Conservation (phyloP, 1,140 invertebrate species). For the Megalonaias nervosa region DNA sequence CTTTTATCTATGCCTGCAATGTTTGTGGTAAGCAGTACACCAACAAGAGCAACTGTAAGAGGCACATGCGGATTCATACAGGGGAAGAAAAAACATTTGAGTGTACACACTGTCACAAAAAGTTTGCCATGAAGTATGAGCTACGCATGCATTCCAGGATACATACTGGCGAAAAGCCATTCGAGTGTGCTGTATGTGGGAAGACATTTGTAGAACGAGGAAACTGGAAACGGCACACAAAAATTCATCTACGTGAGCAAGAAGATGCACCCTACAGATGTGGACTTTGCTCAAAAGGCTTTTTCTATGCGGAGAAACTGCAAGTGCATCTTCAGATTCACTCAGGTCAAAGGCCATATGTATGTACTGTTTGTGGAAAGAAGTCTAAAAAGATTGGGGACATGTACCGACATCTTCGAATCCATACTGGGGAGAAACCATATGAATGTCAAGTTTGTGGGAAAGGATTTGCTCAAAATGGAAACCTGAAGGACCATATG, state of each 20-base stretch:
- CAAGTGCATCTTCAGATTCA: conserved; percentile 43
- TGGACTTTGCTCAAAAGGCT: conserved; percentile 32
- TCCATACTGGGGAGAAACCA: conserved; percentile 52
- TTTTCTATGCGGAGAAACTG: conserved; percentile 61
- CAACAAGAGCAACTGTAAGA: conserved; percentile 32
- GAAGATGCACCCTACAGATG: conserved; percentile 31
- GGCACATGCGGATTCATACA: conserved; percentile 33
- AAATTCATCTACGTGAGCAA: conserved; percentile 29
- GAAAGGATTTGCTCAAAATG: conserved; percentile 49
- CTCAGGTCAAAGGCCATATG: conserved; percentile 30
- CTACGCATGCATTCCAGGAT: conserved; percentile 42
- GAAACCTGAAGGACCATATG: conserved; percentile 38
- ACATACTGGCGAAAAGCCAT: conserved; percentile 89
- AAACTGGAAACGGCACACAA: conserved; percentile 41
- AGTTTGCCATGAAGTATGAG: conserved; percentile 34
- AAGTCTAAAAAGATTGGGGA: conserved; percentile 36
- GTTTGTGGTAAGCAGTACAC: conserved; percentile 40
- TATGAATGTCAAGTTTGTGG: conserved; percentile 58
- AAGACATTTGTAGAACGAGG: conserved; percentile 79
- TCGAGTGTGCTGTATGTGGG: conserved; percentile 88
- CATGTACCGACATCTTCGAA: conserved; percentile 44
- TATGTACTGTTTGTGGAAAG: conserved; percentile 34
- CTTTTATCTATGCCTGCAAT: conserved; percentile 36
- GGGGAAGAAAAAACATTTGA: conserved; percentile 28
- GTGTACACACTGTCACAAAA: conserved; percentile 27